These are phyloP conservation scores for Synanthedon formicaeformis DNA, from an alignment of 2,888 invertebrate species.

Conservation along the genomic window DNA sequence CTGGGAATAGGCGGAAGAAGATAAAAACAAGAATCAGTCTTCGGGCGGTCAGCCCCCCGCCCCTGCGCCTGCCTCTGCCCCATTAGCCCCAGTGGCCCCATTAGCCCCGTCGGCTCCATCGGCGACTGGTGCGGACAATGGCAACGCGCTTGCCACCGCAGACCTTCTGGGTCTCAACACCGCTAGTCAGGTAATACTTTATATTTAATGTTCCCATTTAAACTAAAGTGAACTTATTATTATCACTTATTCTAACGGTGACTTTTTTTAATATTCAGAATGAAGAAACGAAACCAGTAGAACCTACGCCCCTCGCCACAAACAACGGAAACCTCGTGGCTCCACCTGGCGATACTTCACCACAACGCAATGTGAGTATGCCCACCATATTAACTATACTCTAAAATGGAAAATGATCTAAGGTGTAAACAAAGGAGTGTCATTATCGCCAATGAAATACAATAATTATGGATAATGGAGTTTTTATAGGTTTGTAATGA, in stretches of 20 bases:
- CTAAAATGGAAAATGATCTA: too few species aligned
- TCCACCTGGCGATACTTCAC: conserved; percentile 46
- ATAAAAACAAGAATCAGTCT: conserved; percentile 32
- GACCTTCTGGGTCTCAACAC: conserved; percentile 33
- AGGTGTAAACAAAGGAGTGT: too few species aligned
- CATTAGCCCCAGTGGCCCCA: conserved; percentile 3
- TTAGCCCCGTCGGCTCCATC: conserved; percentile 6
- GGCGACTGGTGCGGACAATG: conserved; percentile 25
- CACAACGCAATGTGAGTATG: conserved; percentile 37
- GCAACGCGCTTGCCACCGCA: conserved; percentile 31
- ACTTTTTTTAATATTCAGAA: too few species aligned
- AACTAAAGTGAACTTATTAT: too few species aligned
- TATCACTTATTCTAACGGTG: too few species aligned
- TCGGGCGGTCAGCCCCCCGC: background rate
- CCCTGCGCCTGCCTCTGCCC: background rate
- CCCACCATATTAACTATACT: background rate
- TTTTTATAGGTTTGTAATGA: background rate
- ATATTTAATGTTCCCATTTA: too few species aligned
- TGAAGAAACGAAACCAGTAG: too few species aligned
- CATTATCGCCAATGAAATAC: background rate
- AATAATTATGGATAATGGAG: background rate
- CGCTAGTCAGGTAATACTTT: conserved; percentile 28
- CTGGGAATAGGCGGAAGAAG: conserved; percentile 43
- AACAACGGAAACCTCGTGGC: conserved; percentile 53
- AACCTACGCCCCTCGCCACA: conserved; percentile 6